phyloP scores from a whole-genome alignment of 2,113 vertebrate genomes.

The Speoplatyrhinus poulsoni region DNA sequence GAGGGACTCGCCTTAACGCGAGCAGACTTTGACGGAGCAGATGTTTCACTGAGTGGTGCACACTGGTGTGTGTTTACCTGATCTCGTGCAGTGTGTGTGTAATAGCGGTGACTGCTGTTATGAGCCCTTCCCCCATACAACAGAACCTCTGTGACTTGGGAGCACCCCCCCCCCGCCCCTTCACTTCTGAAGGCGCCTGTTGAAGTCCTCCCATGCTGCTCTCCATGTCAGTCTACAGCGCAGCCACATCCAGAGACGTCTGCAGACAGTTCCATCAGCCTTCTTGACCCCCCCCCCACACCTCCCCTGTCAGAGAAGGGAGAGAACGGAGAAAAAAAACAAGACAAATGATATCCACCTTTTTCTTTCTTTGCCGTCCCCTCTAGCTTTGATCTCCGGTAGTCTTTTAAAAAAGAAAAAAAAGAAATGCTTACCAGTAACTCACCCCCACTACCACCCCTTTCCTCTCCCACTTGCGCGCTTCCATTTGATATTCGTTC shows the following conservation, averaged over 20 bases:
- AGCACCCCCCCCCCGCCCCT: slow-evolving; percentile 18
- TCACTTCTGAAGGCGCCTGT: slow-evolving; percentile 50
- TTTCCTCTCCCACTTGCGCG: slow-evolving; percentile 3
- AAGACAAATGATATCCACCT: background rate
- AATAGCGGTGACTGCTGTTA: slow-evolving; percentile 39
- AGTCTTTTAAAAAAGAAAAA: slow-evolving; percentile 11
- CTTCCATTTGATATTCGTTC: too few relatives aligned
- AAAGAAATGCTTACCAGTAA: slow-evolving; percentile 36
- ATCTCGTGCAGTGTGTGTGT: background rate
- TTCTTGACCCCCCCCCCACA: slow-evolving; percentile 32
- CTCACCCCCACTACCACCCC: slow-evolving; percentile 20
- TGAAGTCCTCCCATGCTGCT: slow-evolving; percentile 38
- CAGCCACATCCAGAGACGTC: slow-evolving; percentile 51
- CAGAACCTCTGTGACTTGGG: too few relatives aligned
- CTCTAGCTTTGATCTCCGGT: slow-evolving; percentile 54
- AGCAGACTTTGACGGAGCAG: background rate
- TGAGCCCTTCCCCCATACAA: slow-evolving; percentile 1
- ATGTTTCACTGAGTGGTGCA: too few relatives aligned
- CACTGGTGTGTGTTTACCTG: too few relatives aligned
- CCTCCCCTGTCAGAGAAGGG: slow-evolving; percentile 27
- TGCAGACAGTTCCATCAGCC: slow-evolving; percentile 56
- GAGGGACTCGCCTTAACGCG: background rate
- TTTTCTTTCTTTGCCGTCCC: slow-evolving; percentile 5
- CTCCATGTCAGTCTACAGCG: slow-evolving; percentile 41
- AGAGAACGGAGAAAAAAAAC: background rate